Base-by-base conservation (phyloP, 2,113 vertebrate species). In the Stegostoma tigrinum region DNA sequence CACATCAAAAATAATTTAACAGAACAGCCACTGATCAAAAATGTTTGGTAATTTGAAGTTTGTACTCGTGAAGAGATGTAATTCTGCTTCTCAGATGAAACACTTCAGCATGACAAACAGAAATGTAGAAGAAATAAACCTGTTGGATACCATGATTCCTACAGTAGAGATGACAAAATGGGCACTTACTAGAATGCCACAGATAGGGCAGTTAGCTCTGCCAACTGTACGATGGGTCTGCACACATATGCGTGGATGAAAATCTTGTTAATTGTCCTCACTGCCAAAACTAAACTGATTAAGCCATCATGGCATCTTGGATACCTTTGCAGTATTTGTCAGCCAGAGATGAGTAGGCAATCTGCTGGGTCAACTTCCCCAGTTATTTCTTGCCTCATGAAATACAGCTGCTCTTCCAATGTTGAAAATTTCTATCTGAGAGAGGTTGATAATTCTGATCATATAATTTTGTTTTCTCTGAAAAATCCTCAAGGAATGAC, bases 251-350 rank as follows among this genome's bases (percentile, higher is more conserved):
- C 94, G 34, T 95, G 66, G 94, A 30, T 95, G 94, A 34, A 95
- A 42, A 72, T 95, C 94, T 72, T 95, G 70, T 72, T 70, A 95
- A 34, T 72, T 68, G 67, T 52, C 68, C 75, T 95, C 38, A n/a
- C 67, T 95, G 94, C 94, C 94, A 95, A 72, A 72, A 34, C 19
- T 38, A 95, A 67, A 95, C 24, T 95, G 66, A 95, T 72, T 95
- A 42, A 95, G 94, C 52, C 68, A 95, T 95, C 94, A 95, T 34
- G 38, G 68, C 93, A 72, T 34, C 42, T 48, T 1, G 38, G 45
- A 42, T 95, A 34, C 68, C 34, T 66, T 66, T 90, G 87, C 64
- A 70, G 12, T 42, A 27, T 94, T 70, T 95, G 94, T 72, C 67
- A 95, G 68, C 21, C 68, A 95, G 94, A 34, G 45, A 72, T 70